phyloP scores from a whole-genome alignment of 2,888 invertebrate genomes.

The Resseliella maxima region DNA sequence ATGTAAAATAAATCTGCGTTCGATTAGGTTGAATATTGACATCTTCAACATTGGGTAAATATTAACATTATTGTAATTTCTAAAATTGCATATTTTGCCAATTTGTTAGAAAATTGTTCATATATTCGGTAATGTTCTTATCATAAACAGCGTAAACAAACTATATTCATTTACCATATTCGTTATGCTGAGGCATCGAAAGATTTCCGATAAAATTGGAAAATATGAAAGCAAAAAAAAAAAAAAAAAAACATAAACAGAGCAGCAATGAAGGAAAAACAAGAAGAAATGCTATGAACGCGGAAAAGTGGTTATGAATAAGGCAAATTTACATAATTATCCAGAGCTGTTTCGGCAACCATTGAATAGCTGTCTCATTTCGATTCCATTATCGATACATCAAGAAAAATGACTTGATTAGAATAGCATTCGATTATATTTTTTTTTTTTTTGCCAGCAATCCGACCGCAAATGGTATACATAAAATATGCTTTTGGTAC shows the following conservation, averaged over 20 bases:
- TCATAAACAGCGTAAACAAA: conserved; percentile 16
- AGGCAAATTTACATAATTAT: conserved; percentile 27
- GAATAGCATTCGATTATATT: conserved; percentile 13
- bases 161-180: not conserved
- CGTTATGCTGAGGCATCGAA: not conserved
- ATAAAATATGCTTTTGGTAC: conserved; percentile 36
- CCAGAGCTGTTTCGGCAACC: not conserved
- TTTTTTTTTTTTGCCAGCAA: not conserved
- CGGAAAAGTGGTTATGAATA: not conserved
- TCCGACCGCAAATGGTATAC: not conserved
- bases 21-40: not conserved
- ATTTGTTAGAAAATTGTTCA: not conserved
- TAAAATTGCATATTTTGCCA: not conserved
- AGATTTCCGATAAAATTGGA: not conserved
- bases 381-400: conserved; percentile 53
- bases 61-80: conserved; percentile 28
- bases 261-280: too few relatives aligned
- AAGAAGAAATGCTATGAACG: too few relatives aligned
- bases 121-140: conserved; percentile 12
- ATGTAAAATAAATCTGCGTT: conserved; percentile 47
- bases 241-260: too few relatives aligned
- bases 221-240: not conserved
- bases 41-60: not conserved
- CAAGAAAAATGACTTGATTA: conserved; percentile 46
- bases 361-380: conserved; percentile 38